phyloP scores from a whole-genome alignment of 2,797 vertebrate genomes.

The Tangara arthus region DNA sequence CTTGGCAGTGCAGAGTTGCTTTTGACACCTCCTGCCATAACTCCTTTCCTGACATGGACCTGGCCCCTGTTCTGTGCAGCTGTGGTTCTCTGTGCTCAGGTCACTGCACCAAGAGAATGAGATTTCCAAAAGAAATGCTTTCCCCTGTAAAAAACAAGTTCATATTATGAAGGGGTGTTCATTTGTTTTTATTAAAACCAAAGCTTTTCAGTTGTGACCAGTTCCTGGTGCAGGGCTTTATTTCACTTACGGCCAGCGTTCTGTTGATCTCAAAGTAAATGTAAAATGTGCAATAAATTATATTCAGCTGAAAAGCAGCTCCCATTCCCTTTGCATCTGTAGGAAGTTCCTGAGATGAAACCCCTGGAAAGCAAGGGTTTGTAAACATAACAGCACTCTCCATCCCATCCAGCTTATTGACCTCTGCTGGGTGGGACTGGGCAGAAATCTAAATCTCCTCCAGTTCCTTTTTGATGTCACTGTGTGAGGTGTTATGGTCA shows the following conservation, averaged over 20 bases:
- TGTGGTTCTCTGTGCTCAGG: not conserved
- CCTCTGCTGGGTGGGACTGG: not conserved
- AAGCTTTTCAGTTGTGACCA: not conserved
- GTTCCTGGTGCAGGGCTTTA: not conserved
- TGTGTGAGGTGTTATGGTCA: not conserved
- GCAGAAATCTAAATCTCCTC: not conserved
- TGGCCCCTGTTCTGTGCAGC: not conserved
- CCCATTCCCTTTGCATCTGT: not conserved
- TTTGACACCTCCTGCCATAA: not conserved
- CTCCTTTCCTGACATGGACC: not conserved
- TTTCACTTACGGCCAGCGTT: not conserved
- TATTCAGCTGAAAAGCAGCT: not conserved
- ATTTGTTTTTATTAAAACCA: not conserved
- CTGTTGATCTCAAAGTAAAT: not conserved
- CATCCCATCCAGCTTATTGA: not conserved
- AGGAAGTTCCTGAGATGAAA: not conserved
- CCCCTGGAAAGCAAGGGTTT: not conserved
- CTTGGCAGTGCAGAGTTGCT: not conserved
- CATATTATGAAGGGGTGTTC: not conserved
- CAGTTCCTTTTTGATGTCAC: not conserved
- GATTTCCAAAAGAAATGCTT: not conserved
- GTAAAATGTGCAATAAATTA: conserved; percentile 12
- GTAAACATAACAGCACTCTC: not conserved
- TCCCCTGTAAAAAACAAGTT: not conserved
- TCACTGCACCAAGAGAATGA: not conserved